Base-by-base conservation (phyloP, 1,140 invertebrate species). In the Archivesica marissinica region DNA sequence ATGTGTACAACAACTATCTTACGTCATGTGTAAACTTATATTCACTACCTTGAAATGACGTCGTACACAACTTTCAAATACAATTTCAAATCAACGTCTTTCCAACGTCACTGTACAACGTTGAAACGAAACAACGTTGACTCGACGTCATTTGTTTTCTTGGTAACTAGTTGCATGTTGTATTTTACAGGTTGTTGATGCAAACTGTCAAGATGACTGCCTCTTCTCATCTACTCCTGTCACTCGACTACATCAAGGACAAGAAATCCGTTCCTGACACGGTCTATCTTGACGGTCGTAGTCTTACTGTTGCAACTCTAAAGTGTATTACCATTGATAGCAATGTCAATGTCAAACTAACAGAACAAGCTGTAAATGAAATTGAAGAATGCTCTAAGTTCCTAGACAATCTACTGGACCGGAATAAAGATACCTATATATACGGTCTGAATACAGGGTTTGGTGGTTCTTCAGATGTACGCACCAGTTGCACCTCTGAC, bases 371-470 rank as follows among this genome's bases (percentile, higher is more conserved):
- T 0, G 3, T 75, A 6, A 54, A 75, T 4, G 44, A 52, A 54
- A 75, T 75, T 13, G 72, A 52, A n/a, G 25, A 50, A 35, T 52
- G 54, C 25, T 20, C 44, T 0, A 50, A 52, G 35, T 75, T 44
- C 23, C 30, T 75, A 28, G 33, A 75, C 7, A 44, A 75, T 39
- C 13, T 52, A 30, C 9, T 35, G 0, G 47, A 54, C 72, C 35
- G 54, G 6, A 35, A 47, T 28, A 47, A 35, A 17, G 39, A 33
- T 33, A 23, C 28, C 6, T 52, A 44, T 17, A 56, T 79, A 23
- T 79, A 79, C 35, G 77, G 77, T 30, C 66, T 79, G 20, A 79
- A 79, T 23, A 79, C 77, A 25, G 77, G 77, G 0, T 79, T 64
- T 44, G 77, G 77, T 44, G 77, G 77, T 9, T 66, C 59, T 30